These are phyloP conservation scores for Drosophila hawaiiensis DNA, from an alignment of 2,888 invertebrate species.

Conservation along the genomic window DNA sequence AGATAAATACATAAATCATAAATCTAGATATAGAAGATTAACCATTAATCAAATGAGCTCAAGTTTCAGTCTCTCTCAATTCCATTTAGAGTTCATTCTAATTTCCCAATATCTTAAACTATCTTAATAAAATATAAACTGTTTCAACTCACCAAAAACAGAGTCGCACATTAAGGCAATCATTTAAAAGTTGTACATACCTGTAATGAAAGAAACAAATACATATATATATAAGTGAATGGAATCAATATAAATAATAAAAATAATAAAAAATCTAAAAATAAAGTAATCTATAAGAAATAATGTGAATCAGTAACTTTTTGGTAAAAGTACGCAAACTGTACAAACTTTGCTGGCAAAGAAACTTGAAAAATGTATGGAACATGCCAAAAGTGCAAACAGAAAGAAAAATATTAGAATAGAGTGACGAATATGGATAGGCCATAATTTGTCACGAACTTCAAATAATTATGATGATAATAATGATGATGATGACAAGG, in stretches of 20 bases:
- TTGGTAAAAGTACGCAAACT: not conserved
- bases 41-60: not conserved
- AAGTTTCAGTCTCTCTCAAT: not conserved
- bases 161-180: too few species aligned
- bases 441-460: conserved; percentile 58
- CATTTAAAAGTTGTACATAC: conserved; percentile 52
- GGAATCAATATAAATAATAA: not conserved
- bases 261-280: too few species aligned
- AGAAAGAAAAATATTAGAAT: conserved; percentile 36
- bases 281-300: not conserved
- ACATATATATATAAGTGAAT: conserved; percentile 4
- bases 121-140: not conserved
- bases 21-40: not conserved
- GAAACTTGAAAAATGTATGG: not conserved
- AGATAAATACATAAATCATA: too few species aligned
- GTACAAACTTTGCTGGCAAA: conserved; percentile 1
- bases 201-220: conserved; percentile 55
- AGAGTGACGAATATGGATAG: conserved; percentile 51
- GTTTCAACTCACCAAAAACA: conserved; percentile 19
- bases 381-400: conserved; percentile 17
- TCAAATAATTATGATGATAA: not conserved
- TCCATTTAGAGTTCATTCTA: not conserved
- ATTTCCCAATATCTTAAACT: not conserved
- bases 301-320: not conserved
- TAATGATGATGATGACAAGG: conserved; percentile 26